phyloP scores from a whole-genome alignment of 2,113 vertebrate species.

The Xenopus borealis region DNA sequence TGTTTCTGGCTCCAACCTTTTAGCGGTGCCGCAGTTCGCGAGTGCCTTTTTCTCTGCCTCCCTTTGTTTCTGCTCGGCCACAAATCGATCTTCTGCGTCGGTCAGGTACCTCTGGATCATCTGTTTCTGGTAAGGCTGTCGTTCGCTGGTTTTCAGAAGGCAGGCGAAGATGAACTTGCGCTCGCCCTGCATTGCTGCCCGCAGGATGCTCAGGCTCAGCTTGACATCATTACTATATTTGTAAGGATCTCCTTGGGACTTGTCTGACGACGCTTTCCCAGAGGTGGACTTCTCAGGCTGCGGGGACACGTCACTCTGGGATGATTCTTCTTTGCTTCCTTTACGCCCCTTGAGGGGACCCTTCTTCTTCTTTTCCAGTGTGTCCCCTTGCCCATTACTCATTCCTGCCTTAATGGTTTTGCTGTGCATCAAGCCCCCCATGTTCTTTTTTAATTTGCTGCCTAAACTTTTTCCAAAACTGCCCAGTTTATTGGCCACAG shows the following conservation, averaged over 20 bases:
- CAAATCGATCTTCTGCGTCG: conserved; percentile 85
- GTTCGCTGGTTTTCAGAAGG: conserved; percentile 82
- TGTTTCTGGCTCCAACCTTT: conserved; percentile 56
- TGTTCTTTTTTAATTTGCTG: conserved; percentile 92
- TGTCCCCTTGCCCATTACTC: conserved; percentile 65
- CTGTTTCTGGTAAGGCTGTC: conserved; percentile 94
- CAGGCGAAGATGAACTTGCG: conserved; percentile 85
- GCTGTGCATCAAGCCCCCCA: conserved; percentile 89
- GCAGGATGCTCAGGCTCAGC: conserved; percentile 83
- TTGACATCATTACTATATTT: conserved; percentile 87
- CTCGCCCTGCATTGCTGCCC: conserved; percentile 89
- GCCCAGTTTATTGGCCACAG: conserved; percentile 92
- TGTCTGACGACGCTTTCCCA: conserved; percentile 47
- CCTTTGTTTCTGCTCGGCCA: conserved; percentile 79
- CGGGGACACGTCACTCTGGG: conserved; percentile 48
- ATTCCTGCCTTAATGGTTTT: conserved; percentile 61
- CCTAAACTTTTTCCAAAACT: conserved; percentile 94
- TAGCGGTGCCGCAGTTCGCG: conserved; percentile 37
- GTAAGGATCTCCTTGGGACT: conserved; percentile 60
- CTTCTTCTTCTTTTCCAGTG: conserved; percentile 85
- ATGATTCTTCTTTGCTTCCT: conserved; percentile 77
- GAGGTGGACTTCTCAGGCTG: conserved; percentile 60
- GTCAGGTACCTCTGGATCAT: conserved; percentile 92
- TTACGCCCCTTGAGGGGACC: conserved; percentile 77
- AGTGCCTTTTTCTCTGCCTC: conserved; percentile 73